Conservation (phyloP, 2,888 invertebrate genomes). For the Sphinx pinastri region DNA sequence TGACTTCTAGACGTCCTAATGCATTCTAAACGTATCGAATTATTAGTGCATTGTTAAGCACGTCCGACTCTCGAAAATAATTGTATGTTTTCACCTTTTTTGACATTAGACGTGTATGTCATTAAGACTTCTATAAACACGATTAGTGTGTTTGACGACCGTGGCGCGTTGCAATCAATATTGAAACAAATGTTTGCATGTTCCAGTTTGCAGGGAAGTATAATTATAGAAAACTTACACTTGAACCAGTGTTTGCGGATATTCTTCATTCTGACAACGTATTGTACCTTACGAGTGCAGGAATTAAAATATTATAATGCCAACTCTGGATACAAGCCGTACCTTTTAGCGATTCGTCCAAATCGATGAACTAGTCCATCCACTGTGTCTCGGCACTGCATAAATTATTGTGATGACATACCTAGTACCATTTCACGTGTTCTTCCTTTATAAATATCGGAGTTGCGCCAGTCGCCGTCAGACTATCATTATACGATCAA, state of each 20-base stretch:
- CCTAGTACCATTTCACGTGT: not conserved
- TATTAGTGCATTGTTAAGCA: not conserved
- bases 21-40: not conserved
- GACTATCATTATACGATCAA: not conserved
- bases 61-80: not conserved
- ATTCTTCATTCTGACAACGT: no score
- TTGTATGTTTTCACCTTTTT: conserved; percentile 8
- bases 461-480: not conserved
- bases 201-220: no score
- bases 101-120: not conserved
- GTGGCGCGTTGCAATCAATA: no score
- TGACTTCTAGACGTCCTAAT: conserved; percentile 11
- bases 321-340: no score
- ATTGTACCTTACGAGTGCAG: no score
- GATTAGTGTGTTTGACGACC: no score
- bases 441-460: not conserved
- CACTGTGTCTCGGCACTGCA: not conserved
- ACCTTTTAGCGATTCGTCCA: no score
- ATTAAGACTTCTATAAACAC: not conserved
- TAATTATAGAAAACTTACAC: no score
- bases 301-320: no score
- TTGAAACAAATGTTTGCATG: no score
- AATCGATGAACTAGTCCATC: not conserved
- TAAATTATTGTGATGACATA: not conserved
- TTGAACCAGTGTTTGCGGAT: no score